Conservation (phyloP, 2,888 invertebrate species). For the Brachylomia viminalis region DNA sequence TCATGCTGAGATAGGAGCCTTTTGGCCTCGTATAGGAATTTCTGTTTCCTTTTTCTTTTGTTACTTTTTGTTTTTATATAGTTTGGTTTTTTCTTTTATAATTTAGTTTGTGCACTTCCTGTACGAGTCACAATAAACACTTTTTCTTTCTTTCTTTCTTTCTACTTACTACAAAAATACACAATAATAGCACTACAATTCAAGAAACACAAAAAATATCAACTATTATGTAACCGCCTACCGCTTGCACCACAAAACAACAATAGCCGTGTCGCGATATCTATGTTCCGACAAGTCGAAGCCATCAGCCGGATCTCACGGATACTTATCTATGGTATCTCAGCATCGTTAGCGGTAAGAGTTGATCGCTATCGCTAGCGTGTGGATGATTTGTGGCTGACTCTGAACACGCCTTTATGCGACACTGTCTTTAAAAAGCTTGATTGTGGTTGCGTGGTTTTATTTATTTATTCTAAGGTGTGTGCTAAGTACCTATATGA, state of each 20-base stretch:
- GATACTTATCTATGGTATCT: conserved; percentile 67
- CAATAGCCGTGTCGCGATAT: conserved; percentile 58
- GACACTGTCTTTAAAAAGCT: conserved; percentile 31
- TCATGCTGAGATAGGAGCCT: no score
- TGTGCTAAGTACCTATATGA: background rate
- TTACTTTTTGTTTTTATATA: no score
- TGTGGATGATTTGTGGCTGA: conserved; percentile 69
- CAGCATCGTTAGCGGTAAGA: conserved; percentile 66
- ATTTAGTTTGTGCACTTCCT: no score
- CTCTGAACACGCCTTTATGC: conserved; percentile 57
- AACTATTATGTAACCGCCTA: conserved; percentile 26
- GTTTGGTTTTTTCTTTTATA: no score
- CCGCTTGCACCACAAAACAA: conserved; percentile 46
- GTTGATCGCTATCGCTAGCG: conserved; percentile 69
- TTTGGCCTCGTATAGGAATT: no score
- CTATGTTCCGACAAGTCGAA: conserved; percentile 56
- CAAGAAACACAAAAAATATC: background rate
- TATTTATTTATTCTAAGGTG: conserved; percentile 7
- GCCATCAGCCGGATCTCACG: conserved; percentile 65
- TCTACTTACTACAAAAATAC: no score
- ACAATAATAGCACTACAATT: no score
- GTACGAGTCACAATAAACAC: no score
- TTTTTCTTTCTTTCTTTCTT: no score
- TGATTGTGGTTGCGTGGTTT: conserved; percentile 15
- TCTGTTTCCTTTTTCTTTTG: no score